Evolutionary conservation across 2,797 vertebrate species (phyloP).

Genomic region (Champsocephalus gunnari): DNA sequence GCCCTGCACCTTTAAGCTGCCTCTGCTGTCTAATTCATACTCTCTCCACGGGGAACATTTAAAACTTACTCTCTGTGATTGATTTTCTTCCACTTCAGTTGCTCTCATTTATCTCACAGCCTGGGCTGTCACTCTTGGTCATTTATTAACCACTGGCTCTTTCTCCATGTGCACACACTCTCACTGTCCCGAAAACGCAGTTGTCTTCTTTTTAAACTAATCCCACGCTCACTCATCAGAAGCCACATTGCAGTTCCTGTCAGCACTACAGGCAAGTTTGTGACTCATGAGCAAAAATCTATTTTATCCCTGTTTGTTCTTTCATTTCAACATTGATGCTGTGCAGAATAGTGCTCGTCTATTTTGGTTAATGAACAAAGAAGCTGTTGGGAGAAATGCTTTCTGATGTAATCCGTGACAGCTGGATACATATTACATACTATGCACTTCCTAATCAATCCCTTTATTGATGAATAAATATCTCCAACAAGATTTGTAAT

Average conservation of each 20-base stretch:
- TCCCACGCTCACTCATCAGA: conserved; percentile 15
- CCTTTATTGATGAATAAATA: not conserved
- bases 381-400: conserved; percentile 2
- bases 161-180: conserved; percentile 30
- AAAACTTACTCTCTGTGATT: conserved; percentile 60
- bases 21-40: conserved; percentile 59
- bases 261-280: not conserved
- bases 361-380: conserved; percentile 40
- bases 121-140: conserved; percentile 42
- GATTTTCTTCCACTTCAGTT: conserved; percentile 57
- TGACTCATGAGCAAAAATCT: conserved; percentile 14
- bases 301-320: conserved; percentile 36
- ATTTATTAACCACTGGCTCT: conserved; percentile 55
- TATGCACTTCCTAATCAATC: conserved; percentile 7
- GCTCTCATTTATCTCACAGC: conserved; percentile 58
- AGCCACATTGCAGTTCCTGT: conserved; percentile 12
- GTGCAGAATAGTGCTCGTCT: conserved; percentile 23
- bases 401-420: conserved; percentile 6
- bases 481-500: not conserved
- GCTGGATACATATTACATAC: conserved; percentile 11
- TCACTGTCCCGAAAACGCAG: conserved; percentile 17
- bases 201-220: conserved; percentile 4
- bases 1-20: conserved; percentile 48
- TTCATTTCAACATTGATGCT: conserved; percentile 24
- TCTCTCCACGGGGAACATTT: conserved; percentile 60